Base-by-base conservation (phyloP, 2,888 invertebrate genomes). In the Hedychridium roseum region DNA sequence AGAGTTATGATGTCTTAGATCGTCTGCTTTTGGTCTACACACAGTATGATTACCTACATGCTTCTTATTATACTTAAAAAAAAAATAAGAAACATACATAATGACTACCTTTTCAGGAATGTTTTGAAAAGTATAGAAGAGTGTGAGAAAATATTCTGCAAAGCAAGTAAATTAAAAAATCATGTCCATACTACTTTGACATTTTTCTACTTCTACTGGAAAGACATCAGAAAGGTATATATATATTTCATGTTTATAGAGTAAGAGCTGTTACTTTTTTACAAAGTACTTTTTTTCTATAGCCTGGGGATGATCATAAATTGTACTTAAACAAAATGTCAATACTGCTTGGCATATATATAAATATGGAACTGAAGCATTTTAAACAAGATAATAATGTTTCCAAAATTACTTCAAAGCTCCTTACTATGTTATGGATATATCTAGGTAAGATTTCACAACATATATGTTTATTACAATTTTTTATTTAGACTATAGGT, bases 281-380 rank as follows among this genome's bases (percentile, higher is more conserved):
- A 39, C 36, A 36, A 48, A 20, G 1, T 11, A 48, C 47, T 28
- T 50, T 50, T 48, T 40, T 38, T 39, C 45, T 60, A 30, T 57
- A 79, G 78, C 60, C 59, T 31, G 58, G 71, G 6, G 49, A 60
- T 20, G 74, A 80, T 59, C 68, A 70, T 41, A 65, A 69, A 35
- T 66, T 60, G 21, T 80, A 80, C 55, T 65, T 80, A 40, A 75
- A 78, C 50, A 71, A 72, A 59, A 80, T 81, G 76, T 71, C 79
- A 23, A 68, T 74, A 40, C 67, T 81, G 18, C 62, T 81, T 44
- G 68, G 69, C 23, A 66, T 79, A 55, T 80, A 79, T 53, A 57
- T 80, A 39, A 76, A 81, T 43, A 65, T 80, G 62, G 78, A 79
- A 54, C 62, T 81, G 1, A 72, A 71, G 57, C 71, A 72, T 39